Evolutionary conservation across 2,113 vertebrate genomes (phyloP), one percentile per base, ranked within the genome.

Genomic region (Macquaria ambigua): DNA sequence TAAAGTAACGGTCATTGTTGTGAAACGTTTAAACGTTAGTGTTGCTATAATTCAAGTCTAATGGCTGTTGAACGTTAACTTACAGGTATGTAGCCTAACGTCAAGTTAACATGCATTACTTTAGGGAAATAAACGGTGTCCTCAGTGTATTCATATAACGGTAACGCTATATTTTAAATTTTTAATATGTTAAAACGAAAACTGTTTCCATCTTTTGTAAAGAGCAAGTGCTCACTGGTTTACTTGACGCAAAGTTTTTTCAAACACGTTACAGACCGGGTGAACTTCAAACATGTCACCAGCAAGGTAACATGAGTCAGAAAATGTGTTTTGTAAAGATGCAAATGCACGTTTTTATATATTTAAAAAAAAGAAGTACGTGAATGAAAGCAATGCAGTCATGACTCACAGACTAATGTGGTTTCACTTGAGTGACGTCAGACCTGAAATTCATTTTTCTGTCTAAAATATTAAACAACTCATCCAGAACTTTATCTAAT

Each of bases 381-480:
- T 69, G 6, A 52, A 66, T 37, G 23, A 31, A 3, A 53, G n/a
- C 6, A 69, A 43, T 68, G 63, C 21, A 31, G 28, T 31, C 52
- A 62, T 80, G 89, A 91, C 81, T 92, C 88, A 85, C 48, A 77
- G 43, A 59, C 16, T 77, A 75, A 85, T 87, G 75, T 81, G 68
- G 92, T 94, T 94, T 93, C 93, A 86, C 82, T 89, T 68, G 73
- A 84, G 79, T 94, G 93, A 93, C 90, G 91, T 92, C 87, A 93
- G 9, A 7, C 48, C 48, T 34, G 34, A 41, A 70, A 52, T 81
- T 37, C 61, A 80, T 77, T 25, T 63, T 67, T 73, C 21, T 67
- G 41, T 59, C 55, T 66, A 25, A 79, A 78, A 52, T 18, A 21
- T 43, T 37, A 16, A 66, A 15, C 58, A 79, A 34, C 6, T 79